These are phyloP conservation scores for Squalus acanthias DNA, from an alignment of 2,797 vertebrate genomes.

Conservation along the genomic window DNA sequence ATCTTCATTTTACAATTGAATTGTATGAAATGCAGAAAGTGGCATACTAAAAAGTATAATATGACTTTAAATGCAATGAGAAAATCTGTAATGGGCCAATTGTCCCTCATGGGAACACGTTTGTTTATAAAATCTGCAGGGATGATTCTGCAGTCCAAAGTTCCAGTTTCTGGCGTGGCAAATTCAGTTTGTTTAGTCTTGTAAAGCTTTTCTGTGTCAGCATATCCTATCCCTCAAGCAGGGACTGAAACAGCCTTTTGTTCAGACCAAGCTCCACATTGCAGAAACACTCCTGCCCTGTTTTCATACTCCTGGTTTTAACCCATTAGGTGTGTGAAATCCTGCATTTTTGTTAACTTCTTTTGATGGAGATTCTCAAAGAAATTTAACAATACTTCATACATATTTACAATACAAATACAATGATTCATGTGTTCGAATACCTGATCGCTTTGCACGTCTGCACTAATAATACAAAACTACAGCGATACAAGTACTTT, in stretches of 20 bases:
- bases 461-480: not conserved
- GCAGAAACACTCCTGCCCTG: not conserved
- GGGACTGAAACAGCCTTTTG: not conserved
- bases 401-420: not conserved
- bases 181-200: not conserved
- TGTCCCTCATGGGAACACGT: not conserved
- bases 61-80: not conserved
- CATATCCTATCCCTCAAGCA: not conserved
- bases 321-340: not conserved
- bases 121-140: not conserved
- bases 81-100: not conserved
- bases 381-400: not conserved
- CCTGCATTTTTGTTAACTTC: not conserved
- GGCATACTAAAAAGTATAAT: not conserved
- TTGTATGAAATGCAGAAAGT: not conserved
- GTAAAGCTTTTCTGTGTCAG: not conserved
- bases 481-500: not conserved
- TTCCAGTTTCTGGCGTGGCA: not conserved
- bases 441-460: not conserved
- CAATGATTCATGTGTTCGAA: not conserved
- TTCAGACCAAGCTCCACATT: not conserved
- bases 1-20: not conserved
- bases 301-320: not conserved
- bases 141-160: not conserved
- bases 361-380: conserved; percentile 6